Evolutionary conservation across 2,113 vertebrate species (phyloP).

Genomic region (Micronycteris hirsuta): DNA sequence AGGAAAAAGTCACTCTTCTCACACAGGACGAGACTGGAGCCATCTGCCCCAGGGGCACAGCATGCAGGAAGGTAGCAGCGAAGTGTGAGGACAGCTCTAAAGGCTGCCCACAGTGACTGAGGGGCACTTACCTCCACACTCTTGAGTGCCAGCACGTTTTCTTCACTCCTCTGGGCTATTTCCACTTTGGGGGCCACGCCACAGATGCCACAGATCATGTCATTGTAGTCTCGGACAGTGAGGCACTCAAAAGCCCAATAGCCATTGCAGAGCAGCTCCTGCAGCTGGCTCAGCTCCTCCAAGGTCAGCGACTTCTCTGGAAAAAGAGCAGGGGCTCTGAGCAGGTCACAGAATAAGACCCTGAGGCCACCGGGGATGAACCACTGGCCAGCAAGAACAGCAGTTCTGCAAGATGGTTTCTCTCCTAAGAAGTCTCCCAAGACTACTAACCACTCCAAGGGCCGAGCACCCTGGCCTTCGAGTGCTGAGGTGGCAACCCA

Average conservation of each 20-base stretch:
- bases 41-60: not conserved
- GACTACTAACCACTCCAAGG: not conserved
- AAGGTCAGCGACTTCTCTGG: conserved; percentile 86
- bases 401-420: not conserved
- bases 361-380: not conserved
- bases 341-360: not conserved
- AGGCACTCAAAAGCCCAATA: conserved; percentile 99
- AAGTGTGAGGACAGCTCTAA: not conserved
- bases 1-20: not conserved
- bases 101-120: not conserved
- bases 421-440: not conserved
- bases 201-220: conserved; percentile 99
- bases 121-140: conserved; percentile 89
- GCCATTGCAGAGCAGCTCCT: conserved; percentile 92
- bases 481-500: not conserved
- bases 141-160: conserved; percentile 89
- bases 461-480: not conserved
- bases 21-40: not conserved
- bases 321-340: conserved; percentile 61
- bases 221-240: conserved; percentile 96
- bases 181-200: conserved; percentile 95
- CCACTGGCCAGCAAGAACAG: not conserved
- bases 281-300: conserved; percentile 84
- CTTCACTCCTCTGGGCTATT: conserved; percentile 88
- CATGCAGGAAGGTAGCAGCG: not conserved